Evolutionary conservation across 2,888 invertebrate species (phyloP), one percentile per base, ranked within the genome.

Genomic region (Alcis repandata): DNA sequence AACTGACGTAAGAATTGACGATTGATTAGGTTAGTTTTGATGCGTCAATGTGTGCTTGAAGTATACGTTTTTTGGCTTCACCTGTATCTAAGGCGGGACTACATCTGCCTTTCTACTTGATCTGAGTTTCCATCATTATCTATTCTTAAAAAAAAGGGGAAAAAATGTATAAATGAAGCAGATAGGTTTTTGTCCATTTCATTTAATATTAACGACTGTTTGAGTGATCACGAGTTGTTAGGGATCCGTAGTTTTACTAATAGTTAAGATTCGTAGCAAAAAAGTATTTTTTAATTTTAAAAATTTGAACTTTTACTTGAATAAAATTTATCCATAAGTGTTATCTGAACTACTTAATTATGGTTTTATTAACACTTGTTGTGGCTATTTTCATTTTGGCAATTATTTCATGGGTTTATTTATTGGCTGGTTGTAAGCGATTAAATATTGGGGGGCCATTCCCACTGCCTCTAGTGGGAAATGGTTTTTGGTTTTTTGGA

Each of bases 381-480:
- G 59, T 62, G 19, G 45, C 63, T 27, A 9, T 61, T 13, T 38
- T 69, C n/a, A 19, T 69, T 15, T 8, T 60, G n/a, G n/a, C 72
- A n/a, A n/a, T 69, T 15, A 36, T 74, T 11, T 86, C 84, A 8
- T 85, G 84, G 84, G 36, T 80, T 10, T 61, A 60, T 59, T 78
- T 84, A 10, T 57, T 81, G 11, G 58, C 54, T 20, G 85, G 84
- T 62, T 73, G 67, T 32, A 80, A 70, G 53, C 72, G 41, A 0
- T 62, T 64, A 9, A 79, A 83, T 27, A 8, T 83, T n/a, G 73
- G 75, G 0, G 86, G 86, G 7, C 90, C 92, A 0, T 33, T 68
- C 0, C 79, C 84, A 0, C 70, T 87, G 45, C 94, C 94, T 0
- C 17, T 94, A 9, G 43, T 94, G 10, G 94, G 94, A 0, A 93